These are phyloP conservation scores for Salpingus planirostris DNA, from an alignment of 2,888 invertebrate genomes.

Conservation along the genomic window DNA sequence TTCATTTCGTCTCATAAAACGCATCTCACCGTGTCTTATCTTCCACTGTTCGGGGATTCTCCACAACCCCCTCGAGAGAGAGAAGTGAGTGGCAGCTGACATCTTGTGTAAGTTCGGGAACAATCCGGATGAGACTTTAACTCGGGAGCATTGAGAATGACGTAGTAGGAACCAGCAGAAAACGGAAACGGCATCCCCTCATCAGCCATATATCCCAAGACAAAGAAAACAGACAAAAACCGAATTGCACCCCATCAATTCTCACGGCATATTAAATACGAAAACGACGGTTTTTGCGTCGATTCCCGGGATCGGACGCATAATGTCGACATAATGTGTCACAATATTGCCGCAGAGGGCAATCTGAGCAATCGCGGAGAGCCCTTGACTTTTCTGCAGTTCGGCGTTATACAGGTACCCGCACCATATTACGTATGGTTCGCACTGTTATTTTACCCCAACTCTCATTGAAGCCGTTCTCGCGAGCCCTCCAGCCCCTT, in stretches of 20 bases:
- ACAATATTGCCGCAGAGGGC: too few relatives aligned
- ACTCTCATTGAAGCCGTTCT: constrained; percentile 26
- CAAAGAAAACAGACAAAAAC: too few relatives aligned
- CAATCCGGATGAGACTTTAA: constrained; percentile 21
- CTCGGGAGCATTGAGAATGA: constrained; percentile 16
- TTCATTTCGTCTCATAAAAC: background rate
- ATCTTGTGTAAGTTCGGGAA: constrained; percentile 19
- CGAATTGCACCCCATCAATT: too few relatives aligned
- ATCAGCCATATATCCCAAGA: too few relatives aligned
- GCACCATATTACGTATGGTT: constrained; percentile 8
- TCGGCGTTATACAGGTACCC: constrained; percentile 6
- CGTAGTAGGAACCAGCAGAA: too few relatives aligned
- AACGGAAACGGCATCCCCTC: too few relatives aligned
- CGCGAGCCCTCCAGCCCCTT: constrained; percentile 29
- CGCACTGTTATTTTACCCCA: constrained; percentile 25
- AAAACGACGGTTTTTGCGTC: too few relatives aligned
- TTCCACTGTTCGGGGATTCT: constrained; percentile 18
- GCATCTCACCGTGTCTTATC: constrained; percentile 16
- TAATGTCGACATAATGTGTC: too few relatives aligned
- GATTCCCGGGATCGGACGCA: too few relatives aligned
- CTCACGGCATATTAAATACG: too few relatives aligned
- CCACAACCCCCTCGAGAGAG: constrained; percentile 17
- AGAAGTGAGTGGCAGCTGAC: constrained; percentile 22
- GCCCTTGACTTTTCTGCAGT: constrained; percentile 2
- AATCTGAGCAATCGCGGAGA: background rate